A percentile compares a stretch with the other conserved stretches of the same genome.
phyloP scores from a whole-genome alignment of 2,888 invertebrate species.

The Frankliniella fusca region DNA sequence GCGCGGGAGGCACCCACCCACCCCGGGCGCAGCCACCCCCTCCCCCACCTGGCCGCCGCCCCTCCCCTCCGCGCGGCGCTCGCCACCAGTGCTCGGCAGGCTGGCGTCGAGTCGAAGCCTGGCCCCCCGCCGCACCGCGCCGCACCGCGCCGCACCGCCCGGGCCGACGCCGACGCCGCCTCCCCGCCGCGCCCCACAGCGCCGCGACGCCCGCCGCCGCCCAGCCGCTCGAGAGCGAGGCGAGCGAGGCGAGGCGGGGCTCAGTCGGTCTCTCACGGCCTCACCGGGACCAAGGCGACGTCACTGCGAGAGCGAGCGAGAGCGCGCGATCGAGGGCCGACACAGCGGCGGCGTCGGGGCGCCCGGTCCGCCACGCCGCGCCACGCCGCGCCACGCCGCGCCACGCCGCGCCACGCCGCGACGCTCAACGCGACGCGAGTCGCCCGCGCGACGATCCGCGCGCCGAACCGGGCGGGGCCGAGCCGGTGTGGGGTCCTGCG shows the following conservation, averaged over 20 bases:
- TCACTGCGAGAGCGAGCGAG: not conserved
- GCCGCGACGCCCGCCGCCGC: not conserved
- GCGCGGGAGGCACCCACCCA: not conserved
- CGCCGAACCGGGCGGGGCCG: not conserved
- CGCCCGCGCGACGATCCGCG: not conserved
- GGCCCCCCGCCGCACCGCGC: not conserved
- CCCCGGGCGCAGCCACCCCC: not conserved
- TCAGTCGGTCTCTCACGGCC: no score
- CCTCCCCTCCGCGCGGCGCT: not conserved
- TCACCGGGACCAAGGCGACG: no score
- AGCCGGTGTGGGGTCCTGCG: not conserved
- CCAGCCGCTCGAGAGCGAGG: not conserved
- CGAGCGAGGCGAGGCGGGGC: not conserved
- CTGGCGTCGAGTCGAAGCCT: not conserved
- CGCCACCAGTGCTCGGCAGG: not conserved
- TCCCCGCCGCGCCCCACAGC: not conserved
- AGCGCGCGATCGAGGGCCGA: not conserved
- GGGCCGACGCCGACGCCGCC: not conserved
- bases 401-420: not conserved
- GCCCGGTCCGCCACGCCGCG: not conserved
- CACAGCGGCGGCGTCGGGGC: not conserved
- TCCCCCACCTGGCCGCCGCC: not conserved
- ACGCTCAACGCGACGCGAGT: not conserved
- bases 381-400: constrained; percentile 14
- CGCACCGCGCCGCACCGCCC: not conserved